phyloP scores from a whole-genome alignment of 2,113 vertebrate genomes.

The Fregetta grallaria region DNA sequence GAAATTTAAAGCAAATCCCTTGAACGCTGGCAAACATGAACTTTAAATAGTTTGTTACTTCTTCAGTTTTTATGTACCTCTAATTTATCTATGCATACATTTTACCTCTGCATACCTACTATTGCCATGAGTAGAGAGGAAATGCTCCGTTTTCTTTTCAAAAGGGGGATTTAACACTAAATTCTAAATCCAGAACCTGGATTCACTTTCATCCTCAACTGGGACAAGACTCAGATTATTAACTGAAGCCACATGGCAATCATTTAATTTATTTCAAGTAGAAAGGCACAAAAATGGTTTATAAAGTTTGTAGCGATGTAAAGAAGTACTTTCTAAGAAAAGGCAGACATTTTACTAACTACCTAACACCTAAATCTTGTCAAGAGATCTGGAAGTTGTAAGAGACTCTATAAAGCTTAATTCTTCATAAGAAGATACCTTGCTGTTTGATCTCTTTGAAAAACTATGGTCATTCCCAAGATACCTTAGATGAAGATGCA shows the following conservation, averaged over 20 bases:
- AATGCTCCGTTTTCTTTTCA: neutral
- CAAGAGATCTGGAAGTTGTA: neutral
- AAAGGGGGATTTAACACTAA: neutral
- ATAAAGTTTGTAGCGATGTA: neutral
- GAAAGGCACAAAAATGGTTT: neutral
- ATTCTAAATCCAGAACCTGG: neutral
- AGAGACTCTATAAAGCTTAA: neutral
- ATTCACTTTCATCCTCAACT: neutral
- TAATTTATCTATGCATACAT: neutral
- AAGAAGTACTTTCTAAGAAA: constrained; percentile 1
- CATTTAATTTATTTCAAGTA: neutral
- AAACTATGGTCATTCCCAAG: neutral
- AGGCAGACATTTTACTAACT: neutral
- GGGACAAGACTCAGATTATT: neutral
- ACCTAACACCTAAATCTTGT: neutral
- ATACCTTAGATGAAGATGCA: neutral
- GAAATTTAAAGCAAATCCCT: neutral
- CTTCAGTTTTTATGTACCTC: neutral
- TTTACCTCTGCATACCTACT: neutral
- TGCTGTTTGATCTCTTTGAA: neutral
- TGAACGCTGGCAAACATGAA: neutral
- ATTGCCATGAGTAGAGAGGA: neutral
- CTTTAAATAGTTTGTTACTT: neutral
- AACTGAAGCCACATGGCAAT: neutral
- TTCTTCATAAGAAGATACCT: neutral